Evolutionary conservation across 2,113 vertebrate species (phyloP).

Genomic region (Psettodes erumei): DNA sequence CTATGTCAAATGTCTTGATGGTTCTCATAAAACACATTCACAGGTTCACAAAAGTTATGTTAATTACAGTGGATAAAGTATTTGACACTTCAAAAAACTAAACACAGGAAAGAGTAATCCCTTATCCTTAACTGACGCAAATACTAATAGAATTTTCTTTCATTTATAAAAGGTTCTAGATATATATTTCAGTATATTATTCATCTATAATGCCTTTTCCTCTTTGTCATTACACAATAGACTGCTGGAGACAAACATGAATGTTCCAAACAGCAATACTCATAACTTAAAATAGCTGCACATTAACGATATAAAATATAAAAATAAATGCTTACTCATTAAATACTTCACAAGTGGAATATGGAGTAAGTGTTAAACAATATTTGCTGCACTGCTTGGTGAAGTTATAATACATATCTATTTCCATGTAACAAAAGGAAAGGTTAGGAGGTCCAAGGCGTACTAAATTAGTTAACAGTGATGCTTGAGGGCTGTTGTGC

Average conservation of each 20-base stretch:
- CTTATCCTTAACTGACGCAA: constrained; percentile 68
- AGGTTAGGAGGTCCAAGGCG: constrained; percentile 74
- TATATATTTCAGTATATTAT: constrained; percentile 59
- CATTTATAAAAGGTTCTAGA: constrained; percentile 69
- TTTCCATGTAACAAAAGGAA: constrained; percentile 67
- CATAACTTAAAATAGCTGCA: constrained; percentile 79
- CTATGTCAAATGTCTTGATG: constrained; percentile 69
- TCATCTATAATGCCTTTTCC: constrained; percentile 62
- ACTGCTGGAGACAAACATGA: constrained; percentile 77
- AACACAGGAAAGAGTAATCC: constrained; percentile 73
- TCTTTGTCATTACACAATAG: constrained; percentile 70
- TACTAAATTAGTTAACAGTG: constrained; percentile 64
- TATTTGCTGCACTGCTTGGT: constrained; percentile 58
- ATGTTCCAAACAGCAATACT: constrained; percentile 72
- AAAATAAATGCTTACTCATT: constrained; percentile 75
- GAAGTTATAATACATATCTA: constrained; percentile 65
- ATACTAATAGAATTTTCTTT: constrained; percentile 66
- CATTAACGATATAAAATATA: constrained; percentile 75
- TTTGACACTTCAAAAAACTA: constrained; percentile 75
- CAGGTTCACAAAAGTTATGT: constrained; percentile 80
- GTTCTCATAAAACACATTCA: constrained; percentile 80
- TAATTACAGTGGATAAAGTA: constrained; percentile 77
- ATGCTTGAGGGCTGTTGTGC: constrained; percentile 71
- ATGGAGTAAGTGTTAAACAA: constrained; percentile 60
- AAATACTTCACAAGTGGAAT: constrained; percentile 76